Base-by-base conservation (phyloP, 2,888 invertebrate species). In the Ophraella communa region DNA sequence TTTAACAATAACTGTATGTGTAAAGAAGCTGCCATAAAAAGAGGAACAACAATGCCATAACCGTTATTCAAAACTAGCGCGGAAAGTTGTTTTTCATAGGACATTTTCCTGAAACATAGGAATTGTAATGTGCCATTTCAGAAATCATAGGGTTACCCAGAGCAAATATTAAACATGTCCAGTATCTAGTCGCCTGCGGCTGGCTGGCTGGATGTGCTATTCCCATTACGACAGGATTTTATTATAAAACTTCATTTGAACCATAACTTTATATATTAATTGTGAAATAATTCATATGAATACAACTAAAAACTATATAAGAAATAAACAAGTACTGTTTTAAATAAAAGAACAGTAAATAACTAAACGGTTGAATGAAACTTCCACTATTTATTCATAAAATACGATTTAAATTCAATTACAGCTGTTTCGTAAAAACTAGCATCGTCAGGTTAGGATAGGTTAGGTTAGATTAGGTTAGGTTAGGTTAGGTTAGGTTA, bases 171-270 rank as follows among this genome's bases (percentile, higher is more conserved):
- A 65, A 67, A 69, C 59, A 65, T 66, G 70, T 68, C 71, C 72
- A 70, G 66, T 72, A 72, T 70, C 68, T 71, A 68, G 57, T 68
- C 67, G 65, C 70, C 66, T 60, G 47, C 44, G 68, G 69, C 73
- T 47, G 68, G 69, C 73, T 52, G 24, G 14, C 39, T 39, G 17
- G 52, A 42, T 42, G 42, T 51, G 59, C 39, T 42, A 59, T 57
- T 56, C 42, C 51, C 56, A 47, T 60, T 60, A 60, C 27, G 44
- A 42, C 52, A 44, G 23, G 14, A 23, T 10, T 65, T 45, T 53
- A 61, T 52, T 57, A 66, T 58, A 21, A n/a, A 27, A 7, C 11
- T 21, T 42, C 33, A 8, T 53, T 61, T 53, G 61, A 35, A 44
- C 30, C 20, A 54, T 42, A 24, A 39, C 14, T 27, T 39, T 21